Evolutionary conservation across 2,113 vertebrate genomes (phyloP), one percentile per base, ranked within the genome.

Genomic region (Mohoua ochrocephala): DNA sequence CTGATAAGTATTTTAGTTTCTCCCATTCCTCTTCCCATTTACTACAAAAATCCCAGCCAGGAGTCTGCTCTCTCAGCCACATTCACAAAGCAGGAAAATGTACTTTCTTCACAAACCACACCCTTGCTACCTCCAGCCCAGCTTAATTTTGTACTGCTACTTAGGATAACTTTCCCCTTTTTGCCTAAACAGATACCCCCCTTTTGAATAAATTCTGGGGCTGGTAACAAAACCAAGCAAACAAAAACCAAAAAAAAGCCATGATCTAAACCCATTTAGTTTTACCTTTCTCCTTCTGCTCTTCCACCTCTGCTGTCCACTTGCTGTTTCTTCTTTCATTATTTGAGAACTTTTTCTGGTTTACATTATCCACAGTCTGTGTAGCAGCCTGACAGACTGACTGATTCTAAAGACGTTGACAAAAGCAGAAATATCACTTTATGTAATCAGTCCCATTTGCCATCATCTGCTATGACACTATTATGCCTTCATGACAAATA

Each of bases 241-340:
- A 57, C 8, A 47, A 68, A 37, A 5, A 33, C 22, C 14, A 27
- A 17, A 53, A 67, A 13, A 10, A 15, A 22, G 3, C 10, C 24
- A 65, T 30, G 14, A 65, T 45, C 22, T 85, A 68, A 93, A 75
- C 0, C 1, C 20, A 54, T 42, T 50, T 60, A 8, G 39, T 77
- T 75, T 93, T 96, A 98, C 98, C 98, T 98, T 97, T 98, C 27
- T 98, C 97, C 93, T 98, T 97, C 65, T 97, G 96, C 44, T 98
- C 98, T 89, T 98, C 98, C 17, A 93, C 27, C 41, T 98, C 98
- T 78, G 94, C 75, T 91, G 97, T 97, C 96, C 97, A 96, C 74
- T 97, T 97, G 93, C 84, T 93, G 79, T 91, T 98, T 97, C 97
- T 98, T 77, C 97, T 97, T 17, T 97, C 97, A 56, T 83, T 97